phyloP scores from a whole-genome alignment of 2,797 vertebrate species.

The Gymnopithys bicolor region DNA sequence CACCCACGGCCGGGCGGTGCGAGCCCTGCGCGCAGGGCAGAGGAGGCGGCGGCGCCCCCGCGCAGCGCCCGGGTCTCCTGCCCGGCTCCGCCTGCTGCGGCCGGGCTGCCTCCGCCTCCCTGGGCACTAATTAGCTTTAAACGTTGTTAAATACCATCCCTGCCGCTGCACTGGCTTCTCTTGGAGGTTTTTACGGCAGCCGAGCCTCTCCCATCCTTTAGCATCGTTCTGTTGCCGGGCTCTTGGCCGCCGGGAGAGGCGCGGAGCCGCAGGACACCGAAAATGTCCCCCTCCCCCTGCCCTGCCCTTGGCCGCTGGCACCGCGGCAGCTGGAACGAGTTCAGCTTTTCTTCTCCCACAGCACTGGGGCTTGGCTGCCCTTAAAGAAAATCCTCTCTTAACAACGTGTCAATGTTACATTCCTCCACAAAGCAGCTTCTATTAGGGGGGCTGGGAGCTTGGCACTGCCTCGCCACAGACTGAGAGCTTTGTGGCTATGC shows the following conservation, averaged over 20 bases:
- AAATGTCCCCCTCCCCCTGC: neutral
- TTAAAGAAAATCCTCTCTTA: slow-evolving; percentile 80
- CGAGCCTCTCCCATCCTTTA: neutral
- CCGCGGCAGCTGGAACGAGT: slow-evolving; percentile 56
- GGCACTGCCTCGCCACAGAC: slow-evolving; percentile 78
- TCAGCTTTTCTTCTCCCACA: slow-evolving; percentile 66
- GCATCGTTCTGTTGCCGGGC: slow-evolving; percentile 18
- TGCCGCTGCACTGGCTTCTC: slow-evolving; percentile 49
- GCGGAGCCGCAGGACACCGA: slow-evolving; percentile 9
- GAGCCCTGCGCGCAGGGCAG: neutral
- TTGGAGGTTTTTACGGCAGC: slow-evolving; percentile 16
- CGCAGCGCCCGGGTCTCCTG: neutral
- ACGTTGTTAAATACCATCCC: slow-evolving; percentile 61
- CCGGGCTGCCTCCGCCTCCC: neutral
- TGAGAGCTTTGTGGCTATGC: slow-evolving; percentile 80
- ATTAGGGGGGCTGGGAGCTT: slow-evolving; percentile 78
- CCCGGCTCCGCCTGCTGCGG: neutral
- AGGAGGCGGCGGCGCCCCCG: neutral
- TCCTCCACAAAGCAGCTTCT: slow-evolving; percentile 82
- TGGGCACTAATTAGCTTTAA: slow-evolving; percentile 35
- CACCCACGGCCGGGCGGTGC: neutral
- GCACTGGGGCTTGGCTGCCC: slow-evolving; percentile 78
- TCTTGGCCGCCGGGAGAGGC: neutral
- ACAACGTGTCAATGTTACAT: slow-evolving; percentile 85
- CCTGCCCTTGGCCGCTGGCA: slow-evolving; percentile 63